Evolutionary conservation across 2,888 invertebrate genomes (phyloP).

Genomic region (Pammene aurita): DNA sequence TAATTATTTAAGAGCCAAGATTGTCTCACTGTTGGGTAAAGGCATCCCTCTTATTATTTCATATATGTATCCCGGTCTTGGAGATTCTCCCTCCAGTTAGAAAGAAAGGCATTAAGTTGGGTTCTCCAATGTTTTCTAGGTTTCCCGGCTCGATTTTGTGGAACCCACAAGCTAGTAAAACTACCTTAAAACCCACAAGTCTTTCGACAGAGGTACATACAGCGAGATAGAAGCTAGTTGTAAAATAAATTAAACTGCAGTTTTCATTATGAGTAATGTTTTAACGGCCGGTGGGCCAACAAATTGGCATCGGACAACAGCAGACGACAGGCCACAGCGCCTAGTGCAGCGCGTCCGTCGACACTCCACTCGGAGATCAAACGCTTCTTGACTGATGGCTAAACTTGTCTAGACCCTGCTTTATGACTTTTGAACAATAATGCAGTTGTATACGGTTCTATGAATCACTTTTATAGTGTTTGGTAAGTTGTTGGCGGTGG

Average conservation of each 20-base stretch:
- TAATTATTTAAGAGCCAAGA: no score
- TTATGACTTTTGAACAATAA: constrained; percentile 36
- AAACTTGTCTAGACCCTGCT: constrained; percentile 36
- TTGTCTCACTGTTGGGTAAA: no score
- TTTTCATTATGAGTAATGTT: constrained; percentile 18
- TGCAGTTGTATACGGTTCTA: constrained; percentile 30
- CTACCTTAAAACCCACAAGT: no score
- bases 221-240: no score
- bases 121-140: no score
- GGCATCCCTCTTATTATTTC: no score
- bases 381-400: constrained; percentile 37
- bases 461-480: constrained; percentile 20
- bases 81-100: no score
- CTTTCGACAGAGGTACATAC: no score
- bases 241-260: not conserved
- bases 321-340: constrained; percentile 24
- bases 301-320: constrained; percentile 32
- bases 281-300: constrained; percentile 34
- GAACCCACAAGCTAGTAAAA: no score
- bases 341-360: constrained; percentile 35
- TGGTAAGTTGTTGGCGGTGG: constrained; percentile 3
- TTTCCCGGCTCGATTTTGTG: no score
- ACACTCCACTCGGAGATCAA: constrained; percentile 32
- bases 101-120: no score
- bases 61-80: no score